These are phyloP conservation scores for Caenorhabditis virilis DNA, from an alignment of 2,888 invertebrate species.

Conservation along the genomic window DNA sequence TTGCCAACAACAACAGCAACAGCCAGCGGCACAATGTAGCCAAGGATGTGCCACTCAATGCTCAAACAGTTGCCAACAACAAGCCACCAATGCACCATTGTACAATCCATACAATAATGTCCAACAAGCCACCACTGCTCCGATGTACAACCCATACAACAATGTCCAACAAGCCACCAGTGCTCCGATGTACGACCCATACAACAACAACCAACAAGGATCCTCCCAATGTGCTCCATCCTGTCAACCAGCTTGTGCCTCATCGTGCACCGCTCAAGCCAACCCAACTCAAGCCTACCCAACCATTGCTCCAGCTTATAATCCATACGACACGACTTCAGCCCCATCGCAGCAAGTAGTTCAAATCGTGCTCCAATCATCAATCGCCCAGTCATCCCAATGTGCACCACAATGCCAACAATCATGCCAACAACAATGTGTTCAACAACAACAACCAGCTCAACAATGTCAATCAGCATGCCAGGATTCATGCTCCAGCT, in stretches of 20 bases:
- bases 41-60: conserved; percentile 39
- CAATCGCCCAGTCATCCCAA: conserved; percentile 41
- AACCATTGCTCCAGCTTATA: conserved; percentile 10
- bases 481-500: conserved; percentile 39
- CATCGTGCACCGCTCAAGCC: conserved; percentile 18
- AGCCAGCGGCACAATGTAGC: conserved; percentile 32
- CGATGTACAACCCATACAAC: conserved; percentile 23
- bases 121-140: background rate
- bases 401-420: conserved; percentile 50
- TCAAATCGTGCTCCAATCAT: conserved; percentile 40
- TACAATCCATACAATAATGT: conserved; percentile 1
- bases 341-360: conserved; percentile 13
- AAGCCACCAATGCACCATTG: background rate
- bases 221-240: conserved; percentile 24
- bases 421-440: conserved; percentile 46
- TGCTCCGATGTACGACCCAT: conserved; percentile 31
- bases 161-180: conserved; percentile 13
- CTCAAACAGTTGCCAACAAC: conserved; percentile 31
- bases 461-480: conserved; percentile 45
- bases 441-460: conserved; percentile 46
- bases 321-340: conserved; percentile 10
- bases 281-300: too few species aligned
- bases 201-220: conserved; percentile 24
- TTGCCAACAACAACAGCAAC: conserved; percentile 46
- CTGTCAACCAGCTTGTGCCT: conserved; percentile 30